Percentiles rank a stretch among this genome's conserved stretches.
Conservation (phyloP, 2,888 invertebrate genomes). For the Anoplius nigerrimus region DNA sequence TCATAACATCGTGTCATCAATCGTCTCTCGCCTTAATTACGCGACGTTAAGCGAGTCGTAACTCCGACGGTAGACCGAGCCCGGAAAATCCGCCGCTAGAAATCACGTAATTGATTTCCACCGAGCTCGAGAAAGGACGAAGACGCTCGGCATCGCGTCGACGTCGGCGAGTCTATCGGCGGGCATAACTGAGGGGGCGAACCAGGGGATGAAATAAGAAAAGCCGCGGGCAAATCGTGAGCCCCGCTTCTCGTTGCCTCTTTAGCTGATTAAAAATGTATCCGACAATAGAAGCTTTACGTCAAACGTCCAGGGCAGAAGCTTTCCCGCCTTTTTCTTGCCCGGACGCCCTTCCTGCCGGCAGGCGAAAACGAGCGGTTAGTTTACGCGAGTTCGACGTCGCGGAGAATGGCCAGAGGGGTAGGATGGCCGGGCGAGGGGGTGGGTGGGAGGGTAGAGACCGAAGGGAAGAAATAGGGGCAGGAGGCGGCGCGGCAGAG, state of each 20-base stretch:
- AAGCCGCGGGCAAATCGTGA: constrained; percentile 46
- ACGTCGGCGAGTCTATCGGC: not conserved
- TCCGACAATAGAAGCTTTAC: constrained; percentile 64
- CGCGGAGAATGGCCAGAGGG: constrained; percentile 1
- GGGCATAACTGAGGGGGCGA: not conserved
- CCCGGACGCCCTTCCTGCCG: not conserved
- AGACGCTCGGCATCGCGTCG: not conserved
- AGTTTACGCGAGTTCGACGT: constrained; percentile 17
- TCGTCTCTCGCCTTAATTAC: too few relatives aligned
- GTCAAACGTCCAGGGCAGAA: constrained; percentile 66
- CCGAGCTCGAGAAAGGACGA: constrained; percentile 31
- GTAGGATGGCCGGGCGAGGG: too few relatives aligned
- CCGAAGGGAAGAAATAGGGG: constrained; percentile 40
- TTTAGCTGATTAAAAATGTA: constrained; percentile 65
- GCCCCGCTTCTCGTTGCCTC: constrained; percentile 42
- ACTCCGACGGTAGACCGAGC: not conserved
- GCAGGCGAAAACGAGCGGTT: not conserved
- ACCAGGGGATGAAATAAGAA: constrained; percentile 18
- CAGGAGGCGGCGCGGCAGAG: constrained; percentile 25
- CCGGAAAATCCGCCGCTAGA: constrained; percentile 24
- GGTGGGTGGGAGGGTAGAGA: constrained; percentile 26
- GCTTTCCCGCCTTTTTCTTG: constrained; percentile 17
- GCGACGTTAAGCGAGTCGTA: not conserved
- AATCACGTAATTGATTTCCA: constrained; percentile 53
- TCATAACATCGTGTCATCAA: too few relatives aligned